phyloP scores from a whole-genome alignment of 2,113 vertebrate species.

The Pavo muticus region DNA sequence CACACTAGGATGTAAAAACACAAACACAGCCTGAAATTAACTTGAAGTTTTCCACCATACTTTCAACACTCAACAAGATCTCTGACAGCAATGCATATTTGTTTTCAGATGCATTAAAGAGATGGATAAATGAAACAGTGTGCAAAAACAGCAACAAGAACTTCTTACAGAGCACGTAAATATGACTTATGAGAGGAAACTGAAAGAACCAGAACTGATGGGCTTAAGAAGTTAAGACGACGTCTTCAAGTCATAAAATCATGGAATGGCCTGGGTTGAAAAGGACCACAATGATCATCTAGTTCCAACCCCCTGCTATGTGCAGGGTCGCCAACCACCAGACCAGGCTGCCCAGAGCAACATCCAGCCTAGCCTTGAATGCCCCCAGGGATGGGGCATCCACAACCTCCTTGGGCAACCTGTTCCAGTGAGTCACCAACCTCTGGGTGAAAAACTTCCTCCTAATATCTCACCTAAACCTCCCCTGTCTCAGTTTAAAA shows the following conservation, averaged over 20 bases:
- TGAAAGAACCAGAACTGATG: background rate
- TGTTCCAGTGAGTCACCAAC: too few relatives aligned
- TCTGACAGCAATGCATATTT: background rate
- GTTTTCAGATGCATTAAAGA: background rate
- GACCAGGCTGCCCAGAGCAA: too few relatives aligned
- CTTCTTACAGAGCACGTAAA: background rate
- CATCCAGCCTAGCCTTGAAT: too few relatives aligned
- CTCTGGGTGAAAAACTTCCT: too few relatives aligned
- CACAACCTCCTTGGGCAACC: too few relatives aligned
- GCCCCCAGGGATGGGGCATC: too few relatives aligned
- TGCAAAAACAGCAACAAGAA: background rate
- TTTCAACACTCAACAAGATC: background rate
- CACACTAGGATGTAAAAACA: background rate
- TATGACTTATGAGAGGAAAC: background rate
- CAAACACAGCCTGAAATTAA: background rate
- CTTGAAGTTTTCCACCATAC: background rate
- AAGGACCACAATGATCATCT: too few relatives aligned
- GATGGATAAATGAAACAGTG: background rate
- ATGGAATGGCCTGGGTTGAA: too few relatives aligned
- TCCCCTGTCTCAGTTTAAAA: too few relatives aligned
- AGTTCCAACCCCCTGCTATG: too few relatives aligned
- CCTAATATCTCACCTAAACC: too few relatives aligned
- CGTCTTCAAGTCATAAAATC: background rate
- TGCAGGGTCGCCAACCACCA: too few relatives aligned
- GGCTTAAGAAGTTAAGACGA: background rate